These are phyloP conservation scores for Dynastes maya DNA, from an alignment of 2,888 invertebrate species.

Conservation along the genomic window DNA sequence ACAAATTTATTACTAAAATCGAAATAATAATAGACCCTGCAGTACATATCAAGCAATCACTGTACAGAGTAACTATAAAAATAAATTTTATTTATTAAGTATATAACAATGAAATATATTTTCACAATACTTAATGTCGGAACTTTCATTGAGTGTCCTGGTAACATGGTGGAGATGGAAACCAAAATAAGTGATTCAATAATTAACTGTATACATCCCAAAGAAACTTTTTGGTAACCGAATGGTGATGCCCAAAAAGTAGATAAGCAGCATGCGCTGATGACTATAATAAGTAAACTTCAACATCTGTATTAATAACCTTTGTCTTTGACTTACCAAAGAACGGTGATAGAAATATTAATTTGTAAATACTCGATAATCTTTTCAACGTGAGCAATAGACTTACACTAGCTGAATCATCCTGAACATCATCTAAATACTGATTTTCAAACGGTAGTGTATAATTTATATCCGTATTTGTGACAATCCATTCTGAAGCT, in stretches of 20 bases:
- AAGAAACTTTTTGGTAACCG: conserved; percentile 63
- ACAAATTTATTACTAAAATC: conserved; percentile 64
- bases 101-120: no score
- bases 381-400: conserved; percentile 62
- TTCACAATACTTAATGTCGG: conserved; percentile 64
- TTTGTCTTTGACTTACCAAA: conserved; percentile 59
- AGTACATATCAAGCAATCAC: conserved; percentile 61
- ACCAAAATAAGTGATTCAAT: conserved; percentile 62
- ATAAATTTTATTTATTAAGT: conserved; percentile 51
- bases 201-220: conserved; percentile 64
- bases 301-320: neutral
- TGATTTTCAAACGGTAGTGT: neutral
- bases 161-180: conserved; percentile 61
- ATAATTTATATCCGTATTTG: neutral
- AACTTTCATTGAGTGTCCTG: conserved; percentile 62
- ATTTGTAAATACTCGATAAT: conserved; percentile 60
- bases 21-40: conserved; percentile 61
- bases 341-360: conserved; percentile 65
- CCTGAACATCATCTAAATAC: conserved; percentile 47
- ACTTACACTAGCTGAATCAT: conserved; percentile 58
- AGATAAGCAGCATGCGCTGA: conserved; percentile 61
- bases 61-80: conserved; percentile 65
- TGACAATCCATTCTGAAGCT: conserved; percentile 2
- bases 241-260: conserved; percentile 67
- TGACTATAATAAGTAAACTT: conserved; percentile 61